Evolutionary conservation across 2,888 invertebrate genomes (phyloP), one percentile per base, ranked within the genome.

Genomic region (Lithophane ornitopus): DNA sequence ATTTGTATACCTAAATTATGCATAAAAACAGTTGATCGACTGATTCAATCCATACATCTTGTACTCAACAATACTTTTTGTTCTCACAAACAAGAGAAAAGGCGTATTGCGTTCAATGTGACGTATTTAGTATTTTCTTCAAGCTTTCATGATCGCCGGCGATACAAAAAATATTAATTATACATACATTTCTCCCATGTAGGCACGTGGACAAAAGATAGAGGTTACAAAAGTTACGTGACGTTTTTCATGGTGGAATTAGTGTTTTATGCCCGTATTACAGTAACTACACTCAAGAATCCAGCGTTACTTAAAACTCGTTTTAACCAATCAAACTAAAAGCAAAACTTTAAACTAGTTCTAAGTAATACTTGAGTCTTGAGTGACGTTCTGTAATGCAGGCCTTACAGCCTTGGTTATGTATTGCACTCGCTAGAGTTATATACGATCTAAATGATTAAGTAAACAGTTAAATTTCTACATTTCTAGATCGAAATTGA

Each of bases 161-260:
- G 58, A 77, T 28, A 70, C 78, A 86, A 86, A 86, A 86, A 84
- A 77, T 80, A 82, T 84, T 86, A 84, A 84, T 84, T 86, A 78
- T 76, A 76, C 80, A 80, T 78, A 78, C 70, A 75, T 84, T 77
- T 84, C 65, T 67, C 49, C 67, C 74, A 78, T 78, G 76, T 78
- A n/a, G 9, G 22, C 63, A 79, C 61, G 16, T 46, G 54, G 85
- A 81, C 34, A n/a, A 28, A 67, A 76, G 26, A 9, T 61, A 70
- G 63, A 85, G 59, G 84, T 84, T 85, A 16, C 85, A 70, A 54
- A n/a, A 16, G 12, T 54, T 52, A 68, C 34, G 56, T 54, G 39
- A 70, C 1, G 1, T 58, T 63, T 49, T 0, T n/a, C 7, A 41
- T 39, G 8, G 0, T 3, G 1, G 0, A 59, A 41, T 63, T n/a